Percentiles rank a stretch among this genome's conserved stretches.
These are phyloP conservation scores for Channa maculata DNA, from an alignment of 2,113 vertebrate species.

Conservation along the genomic window DNA sequence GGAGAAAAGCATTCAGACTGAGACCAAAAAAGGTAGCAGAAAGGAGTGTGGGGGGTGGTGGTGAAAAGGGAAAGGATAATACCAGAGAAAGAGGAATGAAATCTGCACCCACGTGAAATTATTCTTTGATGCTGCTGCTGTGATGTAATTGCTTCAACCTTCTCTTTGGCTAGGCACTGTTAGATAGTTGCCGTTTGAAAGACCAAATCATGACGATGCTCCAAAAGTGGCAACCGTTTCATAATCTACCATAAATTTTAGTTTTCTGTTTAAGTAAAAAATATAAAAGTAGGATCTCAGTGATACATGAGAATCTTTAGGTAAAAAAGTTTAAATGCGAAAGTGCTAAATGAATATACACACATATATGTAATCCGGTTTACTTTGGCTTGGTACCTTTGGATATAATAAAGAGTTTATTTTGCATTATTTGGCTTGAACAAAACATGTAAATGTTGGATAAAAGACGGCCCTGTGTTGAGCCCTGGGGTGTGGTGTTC, in stretches of 20 bases:
- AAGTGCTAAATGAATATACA: no score
- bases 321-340: no score
- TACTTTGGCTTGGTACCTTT: no score
- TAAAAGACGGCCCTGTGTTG: background rate
- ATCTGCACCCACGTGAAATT: constrained; percentile 37
- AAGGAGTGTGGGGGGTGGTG: constrained; percentile 25
- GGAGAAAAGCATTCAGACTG: constrained; percentile 51
- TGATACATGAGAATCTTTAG: background rate
- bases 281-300: background rate
- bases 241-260: no score
- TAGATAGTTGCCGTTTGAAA: background rate
- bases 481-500: no score
- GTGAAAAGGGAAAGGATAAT: constrained; percentile 12
- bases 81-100: constrained; percentile 20
- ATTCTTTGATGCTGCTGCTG: constrained; percentile 30
- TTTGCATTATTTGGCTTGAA: background rate
- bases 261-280: no score
- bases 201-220: background rate
- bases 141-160: background rate
- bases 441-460: background rate
- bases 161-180: background rate
- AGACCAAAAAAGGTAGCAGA: constrained; percentile 71
- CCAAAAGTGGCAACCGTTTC: no score
- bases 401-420: background rate
- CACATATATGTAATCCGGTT: no score